phyloP scores from a whole-genome alignment of 2,797 vertebrate species.

The Micropoecilia bifurca region DNA sequence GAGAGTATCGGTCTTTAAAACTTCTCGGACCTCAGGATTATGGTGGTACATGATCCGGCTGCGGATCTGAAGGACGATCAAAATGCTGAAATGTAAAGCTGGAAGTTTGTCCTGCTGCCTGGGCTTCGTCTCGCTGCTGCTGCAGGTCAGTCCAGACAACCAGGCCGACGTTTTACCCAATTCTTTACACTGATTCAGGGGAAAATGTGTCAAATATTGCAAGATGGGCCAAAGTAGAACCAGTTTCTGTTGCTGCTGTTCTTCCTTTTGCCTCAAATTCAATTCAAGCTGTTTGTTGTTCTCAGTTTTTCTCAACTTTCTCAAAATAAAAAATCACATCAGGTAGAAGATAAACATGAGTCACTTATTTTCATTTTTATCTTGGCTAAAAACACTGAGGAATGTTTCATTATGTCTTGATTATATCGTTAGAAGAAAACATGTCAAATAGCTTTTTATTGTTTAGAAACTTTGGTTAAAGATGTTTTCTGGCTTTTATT shows the following conservation, averaged over 20 bases:
- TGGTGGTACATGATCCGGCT: constrained; percentile 54
- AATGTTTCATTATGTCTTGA: not conserved
- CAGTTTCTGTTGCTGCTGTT: not conserved
- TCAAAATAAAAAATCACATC: not conserved
- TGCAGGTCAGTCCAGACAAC: constrained; percentile 66
- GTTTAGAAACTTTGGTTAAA: not conserved
- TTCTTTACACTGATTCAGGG: not conserved
- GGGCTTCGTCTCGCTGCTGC: constrained; percentile 46
- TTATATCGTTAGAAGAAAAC: not conserved
- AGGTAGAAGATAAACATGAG: not conserved
- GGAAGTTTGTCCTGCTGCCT: constrained; percentile 38
- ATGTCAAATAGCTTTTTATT: not conserved
- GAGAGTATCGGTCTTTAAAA: not conserved
- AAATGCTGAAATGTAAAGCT: constrained; percentile 72
- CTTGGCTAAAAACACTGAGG: not conserved
- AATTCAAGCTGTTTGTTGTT: not conserved
- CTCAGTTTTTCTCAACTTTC: not conserved
- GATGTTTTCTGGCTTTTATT: not conserved
- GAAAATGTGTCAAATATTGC: not conserved
- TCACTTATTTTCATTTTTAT: not conserved
- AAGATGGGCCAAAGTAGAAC: not conserved
- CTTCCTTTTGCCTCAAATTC: not conserved
- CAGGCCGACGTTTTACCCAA: not conserved
- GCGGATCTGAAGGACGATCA: constrained; percentile 42
- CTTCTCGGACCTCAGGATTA: constrained; percentile 58